Evolutionary conservation across 2,888 invertebrate species (phyloP), one percentile per base, ranked within the genome.

Genomic region (Chouioia cunea): DNA sequence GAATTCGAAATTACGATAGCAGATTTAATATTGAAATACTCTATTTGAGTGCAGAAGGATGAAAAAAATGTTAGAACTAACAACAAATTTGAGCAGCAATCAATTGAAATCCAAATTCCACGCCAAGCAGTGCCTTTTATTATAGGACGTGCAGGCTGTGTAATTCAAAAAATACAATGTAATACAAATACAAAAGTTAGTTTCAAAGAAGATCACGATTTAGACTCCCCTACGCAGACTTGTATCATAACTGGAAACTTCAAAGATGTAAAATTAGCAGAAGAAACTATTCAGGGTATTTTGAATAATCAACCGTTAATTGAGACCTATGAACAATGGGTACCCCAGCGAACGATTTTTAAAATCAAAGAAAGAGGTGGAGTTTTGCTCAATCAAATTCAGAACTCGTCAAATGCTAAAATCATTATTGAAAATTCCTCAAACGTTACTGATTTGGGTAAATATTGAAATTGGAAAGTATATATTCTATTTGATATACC

Each of bases 341-440:
- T 96, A 1, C 92, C 94, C 0, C 86, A 88, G 60, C 89, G 88
- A 83, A 87, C 91, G 23, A 89, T 91, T 62, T 92, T 92, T 1
- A 89, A 90, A 80, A 91, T 97, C 63, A 93, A 94, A 78, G 96
- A 94, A 0, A 86, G 90, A 60, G 90, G 91, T 63, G 95, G 94
- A 0, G 92, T 92, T 65, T 90, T 87, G 53, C 90, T 96, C 63
- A 89, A 89, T 62, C 88, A 91, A 56, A 93, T 97, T 66, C 90
- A 91, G 70, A 90, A 90, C 76, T 84, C 87, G 15, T 93, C 95
- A 12, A 91, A 92, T 71, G 93, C 95, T 0, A 93, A 92, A 76
- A 87, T 95, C 1, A 90, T 88, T 74, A 82, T 93, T n/a, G 88
- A 89, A 75, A 86, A 27, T 3, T 64, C 44, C 20, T 20, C n/a